Evolutionary conservation across 2,113 vertebrate species (phyloP).

Genomic region (Hassar affinis): DNA sequence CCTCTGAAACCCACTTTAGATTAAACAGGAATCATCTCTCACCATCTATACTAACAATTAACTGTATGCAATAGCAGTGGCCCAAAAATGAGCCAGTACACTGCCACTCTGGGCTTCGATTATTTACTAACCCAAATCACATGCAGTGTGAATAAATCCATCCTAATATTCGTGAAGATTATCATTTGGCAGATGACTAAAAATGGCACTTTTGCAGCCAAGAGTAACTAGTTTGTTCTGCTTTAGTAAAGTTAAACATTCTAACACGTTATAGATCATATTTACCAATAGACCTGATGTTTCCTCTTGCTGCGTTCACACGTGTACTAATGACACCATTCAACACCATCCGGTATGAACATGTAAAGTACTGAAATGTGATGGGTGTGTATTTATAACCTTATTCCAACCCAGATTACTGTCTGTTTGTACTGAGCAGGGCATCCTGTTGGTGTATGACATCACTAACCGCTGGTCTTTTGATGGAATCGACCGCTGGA

Average conservation of each 20-base stretch:
- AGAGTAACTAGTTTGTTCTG: too few relatives aligned
- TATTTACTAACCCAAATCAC: too few relatives aligned
- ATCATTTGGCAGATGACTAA: not conserved
- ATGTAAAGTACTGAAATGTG: not conserved
- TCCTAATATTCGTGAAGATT: too few relatives aligned
- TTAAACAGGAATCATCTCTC: not conserved
- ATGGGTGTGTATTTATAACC: not conserved
- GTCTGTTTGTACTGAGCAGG: constrained; percentile 69
- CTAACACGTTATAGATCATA: too few relatives aligned
- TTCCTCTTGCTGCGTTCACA: too few relatives aligned
- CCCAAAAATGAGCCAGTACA: not conserved
- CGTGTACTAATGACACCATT: too few relatives aligned
- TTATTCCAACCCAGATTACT: not conserved
- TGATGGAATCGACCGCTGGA: constrained; percentile 97
- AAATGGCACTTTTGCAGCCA: too few relatives aligned
- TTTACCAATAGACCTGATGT: too few relatives aligned
- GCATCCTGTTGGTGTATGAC: constrained; percentile 97
- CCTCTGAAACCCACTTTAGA: not conserved
- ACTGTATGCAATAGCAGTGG: not conserved
- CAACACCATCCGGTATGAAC: too few relatives aligned
- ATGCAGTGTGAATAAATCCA: too few relatives aligned
- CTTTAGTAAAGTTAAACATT: too few relatives aligned
- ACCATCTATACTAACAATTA: not conserved
- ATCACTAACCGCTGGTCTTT: constrained; percentile 99
- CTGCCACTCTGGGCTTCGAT: not conserved